Percentiles rank a stretch among this genome's conserved stretches.
phyloP scores from a whole-genome alignment of 1,140 invertebrate genomes.

The Drosophila willistoni region DNA sequence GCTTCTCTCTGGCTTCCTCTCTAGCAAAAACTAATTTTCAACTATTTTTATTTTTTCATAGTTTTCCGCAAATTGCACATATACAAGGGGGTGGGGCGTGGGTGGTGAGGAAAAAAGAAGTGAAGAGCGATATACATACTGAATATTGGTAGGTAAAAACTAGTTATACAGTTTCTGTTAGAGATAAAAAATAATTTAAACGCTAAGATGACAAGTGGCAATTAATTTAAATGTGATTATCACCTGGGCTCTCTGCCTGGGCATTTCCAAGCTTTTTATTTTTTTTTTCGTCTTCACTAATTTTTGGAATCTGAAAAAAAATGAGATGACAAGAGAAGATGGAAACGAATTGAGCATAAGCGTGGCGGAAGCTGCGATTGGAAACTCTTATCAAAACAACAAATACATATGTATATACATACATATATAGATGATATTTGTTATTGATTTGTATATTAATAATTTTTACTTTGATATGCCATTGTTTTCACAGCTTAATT shows the following conservation, averaged over 20 bases:
- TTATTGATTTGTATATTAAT: conserved; percentile 20
- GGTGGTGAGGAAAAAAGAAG: not conserved
- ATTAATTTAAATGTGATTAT: conserved; percentile 82
- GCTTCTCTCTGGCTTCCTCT: conserved; percentile 54
- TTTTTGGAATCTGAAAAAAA: conserved; percentile 75
- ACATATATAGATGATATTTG: no score
- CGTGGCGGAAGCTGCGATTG: conserved; percentile 36
- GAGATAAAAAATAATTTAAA: conserved; percentile 80
- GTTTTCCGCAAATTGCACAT: conserved; percentile 63
- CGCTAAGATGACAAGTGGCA: conserved; percentile 81
- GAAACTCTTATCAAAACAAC: conserved; percentile 31
- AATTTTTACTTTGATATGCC: conserved; percentile 27
- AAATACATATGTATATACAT: not conserved
- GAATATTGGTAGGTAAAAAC: conserved; percentile 27
- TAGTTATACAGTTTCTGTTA: conserved; percentile 33
- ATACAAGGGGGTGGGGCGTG: not conserved
- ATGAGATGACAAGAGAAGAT: conserved; percentile 2
- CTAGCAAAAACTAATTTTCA: conserved; percentile 71
- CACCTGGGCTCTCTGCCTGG: conserved; percentile 67
- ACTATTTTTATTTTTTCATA: conserved; percentile 33
- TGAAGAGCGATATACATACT: conserved; percentile 25
- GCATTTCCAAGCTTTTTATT: conserved; percentile 67
- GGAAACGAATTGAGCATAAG: conserved; percentile 40
- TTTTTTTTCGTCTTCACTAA: conserved; percentile 60
- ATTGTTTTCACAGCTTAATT: conserved; percentile 47